A percentile compares a stretch with the other conserved stretches of the same genome.
phyloP scores from a whole-genome alignment of 2,113 vertebrate species.

The Diphyllodes magnificus region DNA sequence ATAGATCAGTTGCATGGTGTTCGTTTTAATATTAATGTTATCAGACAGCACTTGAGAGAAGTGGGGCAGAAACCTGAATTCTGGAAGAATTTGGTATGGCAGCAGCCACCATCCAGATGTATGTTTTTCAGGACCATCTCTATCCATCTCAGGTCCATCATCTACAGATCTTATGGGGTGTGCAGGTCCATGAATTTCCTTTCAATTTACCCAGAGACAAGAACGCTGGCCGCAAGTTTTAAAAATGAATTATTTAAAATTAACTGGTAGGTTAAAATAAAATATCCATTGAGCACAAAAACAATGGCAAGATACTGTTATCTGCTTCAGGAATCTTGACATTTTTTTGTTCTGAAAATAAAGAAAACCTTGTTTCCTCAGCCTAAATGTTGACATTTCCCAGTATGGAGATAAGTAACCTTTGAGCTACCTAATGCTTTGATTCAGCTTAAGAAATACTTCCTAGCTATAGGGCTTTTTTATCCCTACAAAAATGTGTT shows the following conservation, averaged over 20 bases:
- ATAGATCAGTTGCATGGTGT: not conserved
- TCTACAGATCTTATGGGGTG: not conserved
- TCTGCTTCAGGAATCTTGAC: not conserved
- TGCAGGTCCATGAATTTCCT: not conserved
- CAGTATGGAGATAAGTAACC: not conserved
- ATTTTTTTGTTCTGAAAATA: not conserved
- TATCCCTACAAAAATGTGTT: not conserved
- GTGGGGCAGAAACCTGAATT: not conserved
- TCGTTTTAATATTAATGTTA: constrained; percentile 9
- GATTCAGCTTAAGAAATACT: not conserved
- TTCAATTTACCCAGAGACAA: not conserved
- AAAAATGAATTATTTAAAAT: not conserved
- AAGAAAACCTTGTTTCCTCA: not conserved
- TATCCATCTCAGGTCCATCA: not conserved
- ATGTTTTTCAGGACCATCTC: not conserved
- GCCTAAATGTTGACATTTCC: not conserved
- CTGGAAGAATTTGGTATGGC: not conserved
- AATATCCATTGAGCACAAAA: not conserved
- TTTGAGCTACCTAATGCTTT: not conserved
- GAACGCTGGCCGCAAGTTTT: not conserved
- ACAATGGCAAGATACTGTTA: not conserved
- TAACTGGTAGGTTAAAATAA: not conserved
- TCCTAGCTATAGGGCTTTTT: not conserved
- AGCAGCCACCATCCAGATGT: not conserved
- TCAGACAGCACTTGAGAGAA: not conserved